Percentiles rank a stretch among this genome's conserved stretches.
phyloP scores from a whole-genome alignment of 1,140 invertebrate species.

The Maniola jurtina region DNA sequence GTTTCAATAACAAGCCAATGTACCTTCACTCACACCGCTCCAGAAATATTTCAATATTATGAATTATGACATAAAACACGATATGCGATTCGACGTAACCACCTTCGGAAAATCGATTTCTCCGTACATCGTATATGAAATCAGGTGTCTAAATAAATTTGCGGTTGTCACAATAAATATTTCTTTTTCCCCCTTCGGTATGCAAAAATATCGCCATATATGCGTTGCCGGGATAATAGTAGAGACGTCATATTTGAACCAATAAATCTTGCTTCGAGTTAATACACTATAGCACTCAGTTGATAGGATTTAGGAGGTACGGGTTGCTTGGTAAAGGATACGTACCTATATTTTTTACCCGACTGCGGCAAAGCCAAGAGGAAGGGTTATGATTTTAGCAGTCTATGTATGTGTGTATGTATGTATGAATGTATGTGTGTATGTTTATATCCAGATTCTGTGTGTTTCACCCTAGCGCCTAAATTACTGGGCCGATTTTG shows the following conservation, averaged over 20 bases:
- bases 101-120: slow-evolving; percentile 17
- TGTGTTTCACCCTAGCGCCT: too few relatives aligned
- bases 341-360: too few relatives aligned
- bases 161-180: slow-evolving; percentile 30
- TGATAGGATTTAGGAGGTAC: slow-evolving; percentile 34
- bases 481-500: too few relatives aligned
- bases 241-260: slow-evolving; percentile 42
- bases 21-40: slow-evolving; percentile 41
- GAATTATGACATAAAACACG: slow-evolving; percentile 46
- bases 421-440: too few relatives aligned
- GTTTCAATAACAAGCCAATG: slow-evolving; percentile 47
- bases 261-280: slow-evolving; percentile 58
- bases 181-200: slow-evolving; percentile 26
- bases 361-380: too few relatives aligned
- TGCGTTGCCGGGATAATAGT: slow-evolving; percentile 37
- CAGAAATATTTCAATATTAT: slow-evolving; percentile 60
- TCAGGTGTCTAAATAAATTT: slow-evolving; percentile 26
- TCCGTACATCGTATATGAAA: neutral
- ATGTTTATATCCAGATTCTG: too few relatives aligned
- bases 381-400: too few relatives aligned
- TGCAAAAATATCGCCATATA: slow-evolving; percentile 45
- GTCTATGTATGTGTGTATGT: too few relatives aligned
- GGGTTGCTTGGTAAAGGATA: neutral
- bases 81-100: slow-evolving; percentile 20
- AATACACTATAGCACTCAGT: slow-evolving; percentile 44